A percentile compares a stretch with the other conserved stretches of the same genome.
phyloP scores from a whole-genome alignment of 30 jellyfish, hydroid and myxozoan species.

The Aurelia aurita complex sp. Pacific region DNA sequence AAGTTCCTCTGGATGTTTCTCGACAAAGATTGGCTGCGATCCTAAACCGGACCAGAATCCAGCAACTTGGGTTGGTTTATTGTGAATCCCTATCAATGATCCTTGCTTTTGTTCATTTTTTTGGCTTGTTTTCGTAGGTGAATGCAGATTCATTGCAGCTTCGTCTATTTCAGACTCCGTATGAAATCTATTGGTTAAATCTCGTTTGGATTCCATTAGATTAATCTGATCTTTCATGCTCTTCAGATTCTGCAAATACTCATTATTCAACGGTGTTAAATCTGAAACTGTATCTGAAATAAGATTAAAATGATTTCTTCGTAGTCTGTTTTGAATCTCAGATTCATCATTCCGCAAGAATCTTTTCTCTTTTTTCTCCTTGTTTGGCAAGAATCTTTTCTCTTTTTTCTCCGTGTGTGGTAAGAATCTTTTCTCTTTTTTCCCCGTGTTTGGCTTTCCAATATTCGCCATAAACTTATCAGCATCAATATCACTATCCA shows the following conservation, averaged over 20 bases:
- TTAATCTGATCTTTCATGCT: not conserved
- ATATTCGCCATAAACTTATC: slow-evolving; percentile 68
- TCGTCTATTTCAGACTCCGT: not conserved
- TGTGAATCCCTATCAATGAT: slow-evolving; percentile 39
- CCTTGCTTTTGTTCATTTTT: too few relatives aligned
- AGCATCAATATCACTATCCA: slow-evolving; percentile 79
- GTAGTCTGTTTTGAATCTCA: slow-evolving; percentile 5
- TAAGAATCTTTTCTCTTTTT: too few relatives aligned
- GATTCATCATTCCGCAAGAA: slow-evolving; percentile 15
- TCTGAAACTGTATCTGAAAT: slow-evolving; percentile 22
- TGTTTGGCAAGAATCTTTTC: not conserved
- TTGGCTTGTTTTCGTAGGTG: too few relatives aligned
- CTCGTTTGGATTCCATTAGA: not conserved
- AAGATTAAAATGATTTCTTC: not conserved
- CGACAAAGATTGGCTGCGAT: slow-evolving; percentile 88
- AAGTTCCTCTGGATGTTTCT: slow-evolving; percentile 32
- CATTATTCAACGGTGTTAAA: slow-evolving; percentile 55
- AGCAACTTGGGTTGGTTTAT: slow-evolving; percentile 64
- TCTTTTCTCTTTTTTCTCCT: too few relatives aligned
- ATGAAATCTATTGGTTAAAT: not conserved
- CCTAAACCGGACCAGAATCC: slow-evolving; percentile 98
- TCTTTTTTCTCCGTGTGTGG: not conserved
- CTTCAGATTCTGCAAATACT: slow-evolving; percentile 36
- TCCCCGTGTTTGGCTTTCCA: slow-evolving; percentile 39
- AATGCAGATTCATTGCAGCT: not conserved